Base-by-base conservation (phyloP, 1,140 invertebrate species). In the Anagrus nilaparvatae region DNA sequence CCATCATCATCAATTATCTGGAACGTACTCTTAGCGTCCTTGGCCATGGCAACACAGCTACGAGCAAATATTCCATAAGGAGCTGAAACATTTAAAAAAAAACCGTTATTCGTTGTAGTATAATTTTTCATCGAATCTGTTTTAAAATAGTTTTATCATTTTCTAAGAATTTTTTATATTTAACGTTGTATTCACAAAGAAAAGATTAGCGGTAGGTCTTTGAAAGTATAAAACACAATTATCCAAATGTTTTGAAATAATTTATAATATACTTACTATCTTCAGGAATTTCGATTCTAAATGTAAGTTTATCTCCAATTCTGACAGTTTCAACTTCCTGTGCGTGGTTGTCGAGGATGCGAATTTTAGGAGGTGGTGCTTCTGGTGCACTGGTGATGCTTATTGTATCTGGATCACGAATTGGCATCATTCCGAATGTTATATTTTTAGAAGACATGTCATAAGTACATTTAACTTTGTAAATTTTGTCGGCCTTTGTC, bases 381-480 rank as follows among this genome's bases (percentile, higher is more conserved):
- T 93, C 90, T 3, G 91, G 90, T 12, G 90, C 87, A 10, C 88
- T 90, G 19, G 90, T 94, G 54, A 95, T 93, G 58, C 88, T 90
- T 56, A 94, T 91, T 81, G 90, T 92, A 60, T 92, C 88, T 29
- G 88, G 88, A 68, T 92, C 88, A 61, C 85, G 84, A 60, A 95
- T 92, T 38, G 90, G 89, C 82, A 94, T 90, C 88, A 94, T 93
- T 68, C 90, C 90, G 69, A 94, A 95, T 8, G 90, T 93, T 44
- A 95, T 92, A 63, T 95, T 95, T 72, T 91, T 89, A 1, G 89
- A 91, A 37, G 87, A 88, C 81, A 94, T 94, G 64, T 95, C 91
- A 60, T 95, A 95, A 0, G 90, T 95, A 58, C 91, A 95, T 57
- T 93, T 90, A 24, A 95, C 87, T 68, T 93, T 93, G 75, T 95